phyloP scores from a whole-genome alignment of 2,797 vertebrate species.

The Enteromius argenteus region DNA sequence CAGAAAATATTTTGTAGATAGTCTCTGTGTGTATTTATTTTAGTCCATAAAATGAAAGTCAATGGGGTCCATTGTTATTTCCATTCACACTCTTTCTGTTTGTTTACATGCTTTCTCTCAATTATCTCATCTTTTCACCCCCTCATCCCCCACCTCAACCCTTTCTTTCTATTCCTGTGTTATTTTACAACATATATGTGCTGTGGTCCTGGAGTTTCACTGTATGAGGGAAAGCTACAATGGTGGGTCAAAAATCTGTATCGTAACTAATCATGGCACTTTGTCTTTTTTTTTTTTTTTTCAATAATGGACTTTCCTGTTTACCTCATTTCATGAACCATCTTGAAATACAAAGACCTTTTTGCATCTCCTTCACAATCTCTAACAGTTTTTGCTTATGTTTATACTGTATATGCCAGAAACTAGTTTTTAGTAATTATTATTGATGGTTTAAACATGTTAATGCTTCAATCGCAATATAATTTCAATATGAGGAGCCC shows the following conservation, averaged over 20 bases:
- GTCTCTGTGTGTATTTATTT: not conserved
- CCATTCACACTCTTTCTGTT: slow-evolving; percentile 9
- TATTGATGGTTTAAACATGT: not conserved
- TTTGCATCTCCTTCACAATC: not conserved
- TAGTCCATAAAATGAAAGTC: not conserved
- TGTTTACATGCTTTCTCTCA: slow-evolving; percentile 20
- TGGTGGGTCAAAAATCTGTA: not conserved
- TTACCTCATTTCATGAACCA: not conserved
- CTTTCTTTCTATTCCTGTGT: not conserved
- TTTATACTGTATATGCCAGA: not conserved
- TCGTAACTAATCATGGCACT: not conserved
- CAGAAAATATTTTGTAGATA: too few species aligned
- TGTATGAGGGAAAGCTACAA: not conserved
- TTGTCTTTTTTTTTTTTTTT: not conserved
- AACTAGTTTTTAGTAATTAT: not conserved
- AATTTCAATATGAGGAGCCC: not conserved
- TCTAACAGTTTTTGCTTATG: not conserved
- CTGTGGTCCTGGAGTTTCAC: slow-evolving; percentile 2
- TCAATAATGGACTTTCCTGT: not conserved
- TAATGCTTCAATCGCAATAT: not conserved
- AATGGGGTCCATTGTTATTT: not conserved
- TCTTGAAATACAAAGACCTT: not conserved
- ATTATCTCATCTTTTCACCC: not conserved
- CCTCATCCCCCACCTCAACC: not conserved
- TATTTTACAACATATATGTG: not conserved